Base-by-base conservation (phyloP, 2,888 invertebrate genomes). In the Lasioglossum calceatum region DNA sequence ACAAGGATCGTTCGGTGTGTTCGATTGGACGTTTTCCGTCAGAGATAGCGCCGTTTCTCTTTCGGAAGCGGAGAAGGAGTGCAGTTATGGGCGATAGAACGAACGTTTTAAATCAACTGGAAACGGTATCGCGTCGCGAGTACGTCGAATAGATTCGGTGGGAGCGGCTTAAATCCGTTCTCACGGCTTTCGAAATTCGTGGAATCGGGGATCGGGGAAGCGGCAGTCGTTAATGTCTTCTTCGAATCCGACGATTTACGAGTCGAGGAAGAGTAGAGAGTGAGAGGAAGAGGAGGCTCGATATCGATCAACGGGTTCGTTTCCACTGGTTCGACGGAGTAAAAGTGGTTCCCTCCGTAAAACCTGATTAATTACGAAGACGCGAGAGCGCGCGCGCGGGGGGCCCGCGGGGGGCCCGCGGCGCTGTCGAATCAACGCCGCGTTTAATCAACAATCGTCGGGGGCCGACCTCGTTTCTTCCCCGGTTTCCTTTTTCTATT, bases 151-250 rank as follows among this genome's bases (percentile, higher is more conserved):
- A 12, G 19, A 42, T 39, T 39, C 42, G 70, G 12, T 39, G 32
- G 36, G 19, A 10, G 36, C 70, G 39, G 23, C 42, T 39, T 42
- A 23, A 39, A 39, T 71, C 39, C 42, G 67, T 67, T 67, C 67
- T 19, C 67, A 67, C 36, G 67, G 19, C 67, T 67, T 67, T 67
- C 67, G 67, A 67, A 67, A 67, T 67, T 67, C 67, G 19, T 36
- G 67, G 67, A 67, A 67, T 19, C 36, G 36, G 67, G 61, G 8
- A 61, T 27, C 61, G 61, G 54, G 54, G 54, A 54, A 54, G 23
- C 27, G 67, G 32, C 16, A 19, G 36, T 67, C 19, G 36, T 67
- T 67, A 67, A 67, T 2, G 67, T 67, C 36, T 67, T 36, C 36
- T 19, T 67, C 36, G 36, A 36, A 67, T 36, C 67, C 10, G 67